A percentile compares a stretch with the other conserved stretches of the same genome.
Conservation (phyloP, 1,140 invertebrate species). For the Aphelenchoides fujianensis region DNA sequence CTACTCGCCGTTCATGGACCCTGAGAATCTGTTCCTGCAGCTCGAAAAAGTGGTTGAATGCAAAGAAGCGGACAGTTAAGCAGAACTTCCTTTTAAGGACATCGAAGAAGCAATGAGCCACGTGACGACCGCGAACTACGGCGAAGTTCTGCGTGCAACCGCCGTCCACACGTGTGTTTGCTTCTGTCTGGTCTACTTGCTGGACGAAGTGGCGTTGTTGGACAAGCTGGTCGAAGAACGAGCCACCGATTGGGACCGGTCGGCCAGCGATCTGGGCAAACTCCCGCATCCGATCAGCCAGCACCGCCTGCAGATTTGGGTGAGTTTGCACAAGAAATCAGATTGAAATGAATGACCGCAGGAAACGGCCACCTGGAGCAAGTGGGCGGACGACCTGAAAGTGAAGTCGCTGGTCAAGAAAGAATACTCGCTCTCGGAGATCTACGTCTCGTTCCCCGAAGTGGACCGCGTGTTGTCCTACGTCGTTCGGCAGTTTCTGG, state of each 20-base stretch:
- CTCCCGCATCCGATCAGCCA: slow-evolving; percentile 29
- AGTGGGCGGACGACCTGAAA: slow-evolving; percentile 24
- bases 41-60: background rate
- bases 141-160: slow-evolving; percentile 24
- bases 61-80: too few relatives aligned
- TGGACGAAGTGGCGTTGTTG: slow-evolving; percentile 23
- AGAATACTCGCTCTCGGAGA: slow-evolving; percentile 30
- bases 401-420: slow-evolving; percentile 26
- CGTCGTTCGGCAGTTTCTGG: slow-evolving; percentile 16
- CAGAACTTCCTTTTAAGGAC: slow-evolving; percentile 31
- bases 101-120: slow-evolving; percentile 26
- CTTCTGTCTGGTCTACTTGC: slow-evolving; percentile 28
- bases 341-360: too few relatives aligned
- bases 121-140: slow-evolving; percentile 28
- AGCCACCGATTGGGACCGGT: slow-evolving; percentile 17
- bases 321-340: too few relatives aligned
- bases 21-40: background rate
- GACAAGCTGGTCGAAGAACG: slow-evolving; percentile 24
- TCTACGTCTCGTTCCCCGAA: slow-evolving; percentile 28
- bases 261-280: slow-evolving; percentile 25
- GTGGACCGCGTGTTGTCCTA: slow-evolving; percentile 27
- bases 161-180: slow-evolving; percentile 25
- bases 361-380: slow-evolving; percentile 26
- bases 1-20: background rate
- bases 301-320: background rate